These are phyloP conservation scores for Corapipo altera DNA, from an alignment of 2,113 vertebrate genomes.

Conservation along the genomic window DNA sequence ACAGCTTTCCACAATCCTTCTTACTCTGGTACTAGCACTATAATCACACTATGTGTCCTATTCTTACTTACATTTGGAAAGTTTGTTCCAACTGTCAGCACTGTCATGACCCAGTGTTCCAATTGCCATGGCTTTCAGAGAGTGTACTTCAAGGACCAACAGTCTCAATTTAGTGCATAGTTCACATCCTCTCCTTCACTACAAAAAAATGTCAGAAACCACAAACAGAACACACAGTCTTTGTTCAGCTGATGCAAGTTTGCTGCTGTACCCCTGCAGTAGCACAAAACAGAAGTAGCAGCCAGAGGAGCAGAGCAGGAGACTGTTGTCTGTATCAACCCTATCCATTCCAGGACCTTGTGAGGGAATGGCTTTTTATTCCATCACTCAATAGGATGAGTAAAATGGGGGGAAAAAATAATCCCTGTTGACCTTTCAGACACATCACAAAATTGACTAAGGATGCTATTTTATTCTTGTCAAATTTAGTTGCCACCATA, in stretches of 20 bases:
- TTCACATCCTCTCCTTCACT: neutral
- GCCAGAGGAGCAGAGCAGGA: neutral
- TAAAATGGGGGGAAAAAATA: neutral
- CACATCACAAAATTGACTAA: neutral
- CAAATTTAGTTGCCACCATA: neutral
- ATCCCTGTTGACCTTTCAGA: neutral
- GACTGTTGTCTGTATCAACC: neutral
- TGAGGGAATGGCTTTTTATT: neutral
- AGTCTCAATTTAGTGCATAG: neutral
- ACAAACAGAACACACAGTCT: neutral
- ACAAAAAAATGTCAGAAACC: neutral
- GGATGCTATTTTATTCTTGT: slow-evolving; percentile 13
- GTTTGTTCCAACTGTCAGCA: neutral
- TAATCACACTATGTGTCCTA: neutral
- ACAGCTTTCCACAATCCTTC: neutral
- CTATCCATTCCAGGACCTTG: neutral
- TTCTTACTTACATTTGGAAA: neutral
- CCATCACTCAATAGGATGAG: neutral
- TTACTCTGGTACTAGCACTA: neutral
- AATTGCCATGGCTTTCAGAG: neutral
- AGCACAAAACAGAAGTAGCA: neutral
- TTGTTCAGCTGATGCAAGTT: neutral
- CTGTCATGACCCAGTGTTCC: neutral
- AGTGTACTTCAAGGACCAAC: neutral
- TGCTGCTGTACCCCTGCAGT: neutral